Conservation (phyloP, 2,113 vertebrate species). For the Pteruthius melanotis region DNA sequence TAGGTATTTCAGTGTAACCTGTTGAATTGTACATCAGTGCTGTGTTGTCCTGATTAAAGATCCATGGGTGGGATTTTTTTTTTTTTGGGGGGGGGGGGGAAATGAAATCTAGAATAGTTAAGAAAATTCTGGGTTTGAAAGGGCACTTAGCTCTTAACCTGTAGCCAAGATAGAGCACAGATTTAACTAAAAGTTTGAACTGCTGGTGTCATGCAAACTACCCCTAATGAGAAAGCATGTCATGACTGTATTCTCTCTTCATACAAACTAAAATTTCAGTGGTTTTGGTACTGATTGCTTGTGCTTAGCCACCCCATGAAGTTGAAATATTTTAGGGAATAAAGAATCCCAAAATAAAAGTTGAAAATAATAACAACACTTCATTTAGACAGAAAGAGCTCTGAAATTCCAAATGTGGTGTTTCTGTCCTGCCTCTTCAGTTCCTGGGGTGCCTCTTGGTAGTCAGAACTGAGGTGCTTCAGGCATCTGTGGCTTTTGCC, state of each 20-base stretch:
- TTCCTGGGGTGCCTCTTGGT: neutral
- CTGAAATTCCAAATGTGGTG: neutral
- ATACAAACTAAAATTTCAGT: neutral
- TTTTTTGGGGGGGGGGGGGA: rapidly evolving
- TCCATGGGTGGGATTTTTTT: neutral
- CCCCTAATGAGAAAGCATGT: neutral
- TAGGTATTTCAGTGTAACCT: neutral
- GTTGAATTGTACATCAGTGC: neutral
- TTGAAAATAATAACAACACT: neutral
- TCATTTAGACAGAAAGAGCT: neutral
- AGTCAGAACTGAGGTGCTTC: neutral
- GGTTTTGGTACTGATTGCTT: neutral
- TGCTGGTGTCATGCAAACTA: neutral
- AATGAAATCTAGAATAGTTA: neutral
- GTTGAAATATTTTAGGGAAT: neutral
- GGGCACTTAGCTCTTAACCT: neutral
- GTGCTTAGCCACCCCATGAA: neutral
- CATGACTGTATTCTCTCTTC: neutral
- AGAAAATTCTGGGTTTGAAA: neutral
- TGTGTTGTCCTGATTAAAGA: neutral
- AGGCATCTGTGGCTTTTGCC: neutral
- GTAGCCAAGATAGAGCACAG: neutral
- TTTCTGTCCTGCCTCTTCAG: neutral
- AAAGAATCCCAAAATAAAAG: neutral
- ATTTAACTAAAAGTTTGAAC: neutral